Evolutionary conservation across 2,113 vertebrate genomes (phyloP), one percentile per base, ranked within the genome.

Genomic region (Periophthalmodon schlosseri): DNA sequence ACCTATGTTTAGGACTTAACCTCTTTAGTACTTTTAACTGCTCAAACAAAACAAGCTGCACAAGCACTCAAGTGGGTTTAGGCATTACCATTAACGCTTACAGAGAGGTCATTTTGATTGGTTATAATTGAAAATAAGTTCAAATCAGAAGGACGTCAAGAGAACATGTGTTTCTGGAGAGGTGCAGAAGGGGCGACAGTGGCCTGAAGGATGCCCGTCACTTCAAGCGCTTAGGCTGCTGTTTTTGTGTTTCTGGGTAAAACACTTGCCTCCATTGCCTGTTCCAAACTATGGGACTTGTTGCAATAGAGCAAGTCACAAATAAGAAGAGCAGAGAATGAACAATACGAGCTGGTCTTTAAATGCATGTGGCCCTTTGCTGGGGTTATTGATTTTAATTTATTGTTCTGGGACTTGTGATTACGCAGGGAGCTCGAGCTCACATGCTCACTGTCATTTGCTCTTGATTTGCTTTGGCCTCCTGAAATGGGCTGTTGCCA

Each of bases 401-500:
- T 63, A 63, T 18, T 34, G 6, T 63, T 63, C 12, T 63, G 28
- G 60, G 60, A 11, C 60, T 24, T 60, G 28, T 63, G 33, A 63
- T 63, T 63, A 63, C 60, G 28, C 21, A 13, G 57, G 23, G 23
- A 11, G n/a, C 13, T 28, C 14, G 5, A 28, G 54, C 57, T 24
- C 23, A 24, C 21, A 60, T 9, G 57, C 60, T 63, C 60, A 44
- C 3, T 2, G 7, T 39, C 34, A n/a, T 65, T 65, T 21, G 18
- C 63, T 65, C 34, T 65, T 39, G 63, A 34, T 65, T n/a, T 44
- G 14, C 18, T 65, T 20, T 65, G 63, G 34, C 34, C 34, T 39
- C 34, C 63, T 64, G 2, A 64, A 36, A 36, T 64, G 28, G 20
- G 33, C 33, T 65, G 33, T 65, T 65, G 63, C 63, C 63, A 65